Base-by-base conservation (phyloP, 2,888 invertebrate genomes). In the Stenotaenia linearis region DNA sequence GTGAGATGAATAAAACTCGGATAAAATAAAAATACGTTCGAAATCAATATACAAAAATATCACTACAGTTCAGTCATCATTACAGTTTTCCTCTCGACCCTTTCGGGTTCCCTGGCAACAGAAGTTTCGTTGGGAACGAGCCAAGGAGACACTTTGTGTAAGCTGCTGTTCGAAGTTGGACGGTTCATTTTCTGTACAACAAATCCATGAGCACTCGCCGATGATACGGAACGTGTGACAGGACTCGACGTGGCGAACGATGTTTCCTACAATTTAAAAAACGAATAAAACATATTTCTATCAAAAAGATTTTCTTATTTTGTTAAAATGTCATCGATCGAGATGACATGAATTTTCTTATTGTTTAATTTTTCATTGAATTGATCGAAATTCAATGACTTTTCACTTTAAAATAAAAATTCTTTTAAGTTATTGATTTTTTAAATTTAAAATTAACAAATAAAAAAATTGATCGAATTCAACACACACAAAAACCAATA, bases 51-150 rank as follows among this genome's bases (percentile, higher is more conserved):
- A 50, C 50, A 40, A 50, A 40, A 1, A 37, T n/a, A 32, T 32
- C 40, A 76, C 82, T 81, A 83, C 30, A 83, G 80, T 80, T 83
- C 83, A 15, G 83, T 83, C 25, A 83, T 83, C 83, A 83, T 83
- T 15, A 83, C 83, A 30, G 83, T 83, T 45, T 80, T 81, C 35
- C 79, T 23, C 61, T 80, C 81, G 21, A 74, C 77, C 37, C 80
- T 77, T 79, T 82, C 81, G 32, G 81, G 80, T 50, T 82, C 80
- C 32, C 76, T 76, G 56, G 79, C 80, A 12, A 78, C 78, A 10
- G 77, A 50, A 15, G 69, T 77, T 15, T 79, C 78, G 0, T 37
- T 78, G 23, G 80, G 75, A n/a, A 82, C 81, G 50, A 80, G 79
- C 81, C 82, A 83, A 1, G 83, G 82, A 15, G 83, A 83, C 45